Evolutionary conservation across 2,888 invertebrate genomes (phyloP), one percentile per base, ranked within the genome.

Genomic region (Candidula unifasciata): DNA sequence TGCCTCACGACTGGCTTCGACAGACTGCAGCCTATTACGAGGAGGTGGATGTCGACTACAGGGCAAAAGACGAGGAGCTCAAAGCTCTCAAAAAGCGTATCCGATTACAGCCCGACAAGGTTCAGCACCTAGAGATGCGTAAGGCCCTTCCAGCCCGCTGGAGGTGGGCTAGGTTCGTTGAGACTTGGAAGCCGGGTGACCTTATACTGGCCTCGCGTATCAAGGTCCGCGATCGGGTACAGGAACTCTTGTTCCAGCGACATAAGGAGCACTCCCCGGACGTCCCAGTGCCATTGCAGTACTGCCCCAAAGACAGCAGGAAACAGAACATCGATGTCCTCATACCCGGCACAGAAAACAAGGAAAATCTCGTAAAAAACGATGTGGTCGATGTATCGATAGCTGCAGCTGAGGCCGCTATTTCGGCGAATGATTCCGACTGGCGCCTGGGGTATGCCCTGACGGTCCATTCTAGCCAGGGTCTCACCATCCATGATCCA

Each of bases 371-470:
- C 21, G 64, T 79, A 2, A 10, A 37, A 2, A 79, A 79, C 44
- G 79, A 79, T 30, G 57, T 64, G 13, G 33, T 79, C 2, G 37
- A 79, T 16, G 79, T 79, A 13, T 33, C 10, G 3, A 35, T 77
- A 27, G 30, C 33, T 5, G 37, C 77, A 13, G 27, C 77, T 21
- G 77, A 3, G 1, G 18, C 13, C 57, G 35, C n/a, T n/a, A n/a
- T n/a, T n/a, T n/a, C n/a, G n/a, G n/a, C 54, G 30, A 24, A 18
- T 21, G 33, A 54, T n/a, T n/a, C n/a, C 21, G 64, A 66, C 37
- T 64, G 79, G 64, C 66, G 54, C 33, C 35, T 74, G 5, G 74
- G 74, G 16, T 78, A 79, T n/a, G 79, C 79, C 3, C 5, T 79
- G 30, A 77, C 79, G 18, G 37, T 79, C 13, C 79, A 35, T 30